phyloP scores from a whole-genome alignment of 2,113 vertebrate species.

The Anhinga rufa region DNA sequence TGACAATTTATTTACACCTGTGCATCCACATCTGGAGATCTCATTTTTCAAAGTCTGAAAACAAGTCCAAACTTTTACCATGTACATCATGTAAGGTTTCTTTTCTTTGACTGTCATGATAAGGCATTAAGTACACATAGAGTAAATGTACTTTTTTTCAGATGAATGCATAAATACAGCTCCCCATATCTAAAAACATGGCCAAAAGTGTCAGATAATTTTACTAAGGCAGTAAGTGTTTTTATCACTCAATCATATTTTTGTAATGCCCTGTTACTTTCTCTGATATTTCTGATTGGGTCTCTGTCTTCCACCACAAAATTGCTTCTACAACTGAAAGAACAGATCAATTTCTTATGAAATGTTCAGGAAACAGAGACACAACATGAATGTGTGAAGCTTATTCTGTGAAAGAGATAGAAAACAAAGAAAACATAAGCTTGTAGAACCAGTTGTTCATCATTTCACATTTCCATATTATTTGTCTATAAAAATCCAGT shows the following conservation, averaged over 20 bases:
- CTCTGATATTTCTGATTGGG: neutral
- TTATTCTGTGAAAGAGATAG: neutral
- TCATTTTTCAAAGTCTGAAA: neutral
- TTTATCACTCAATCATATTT: neutral
- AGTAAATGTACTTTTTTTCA: neutral
- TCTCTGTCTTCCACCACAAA: neutral
- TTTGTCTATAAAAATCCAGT: neutral
- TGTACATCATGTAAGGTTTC: neutral
- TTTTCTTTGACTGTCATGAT: neutral
- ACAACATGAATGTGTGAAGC: neutral
- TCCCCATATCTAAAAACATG: neutral
- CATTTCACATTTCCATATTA: neutral
- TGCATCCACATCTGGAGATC: neutral
- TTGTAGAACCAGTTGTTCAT: neutral
- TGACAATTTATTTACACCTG: neutral
- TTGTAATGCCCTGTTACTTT: neutral
- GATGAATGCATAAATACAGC: neutral
- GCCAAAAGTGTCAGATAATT: neutral
- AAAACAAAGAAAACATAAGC: neutral
- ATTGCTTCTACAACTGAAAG: neutral
- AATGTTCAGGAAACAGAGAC: neutral
- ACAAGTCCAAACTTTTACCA: neutral
- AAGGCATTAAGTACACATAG: neutral
- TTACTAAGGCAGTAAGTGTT: neutral
- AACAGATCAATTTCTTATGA: neutral